phyloP scores from a whole-genome alignment of 2,113 vertebrate genomes.

The Axis porcinus region DNA sequence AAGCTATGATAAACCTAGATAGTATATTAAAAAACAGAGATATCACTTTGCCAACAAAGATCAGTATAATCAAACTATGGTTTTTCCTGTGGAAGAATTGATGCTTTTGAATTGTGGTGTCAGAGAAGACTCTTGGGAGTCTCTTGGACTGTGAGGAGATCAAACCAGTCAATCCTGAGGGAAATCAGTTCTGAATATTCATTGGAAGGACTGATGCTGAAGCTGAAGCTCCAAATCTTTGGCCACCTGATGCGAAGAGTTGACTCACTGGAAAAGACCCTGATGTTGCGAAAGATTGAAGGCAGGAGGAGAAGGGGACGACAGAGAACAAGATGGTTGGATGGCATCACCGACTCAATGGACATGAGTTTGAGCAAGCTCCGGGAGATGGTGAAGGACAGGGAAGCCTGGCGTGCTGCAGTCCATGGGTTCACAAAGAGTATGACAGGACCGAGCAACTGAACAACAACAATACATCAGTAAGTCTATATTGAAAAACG shows the following conservation, averaged over 20 bases:
- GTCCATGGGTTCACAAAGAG: not conserved
- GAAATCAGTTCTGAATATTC: not conserved
- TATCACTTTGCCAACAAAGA: not conserved
- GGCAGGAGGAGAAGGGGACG: not conserved
- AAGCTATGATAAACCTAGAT: not conserved
- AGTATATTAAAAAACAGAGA: not conserved
- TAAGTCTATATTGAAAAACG: not conserved
- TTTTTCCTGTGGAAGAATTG: not conserved
- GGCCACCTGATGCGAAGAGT: not conserved
- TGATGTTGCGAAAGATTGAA: not conserved
- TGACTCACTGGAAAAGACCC: not conserved
- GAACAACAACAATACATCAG: not conserved
- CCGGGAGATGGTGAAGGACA: not conserved
- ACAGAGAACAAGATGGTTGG: not conserved
- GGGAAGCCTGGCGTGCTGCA: not conserved
- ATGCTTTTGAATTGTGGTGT: not conserved
- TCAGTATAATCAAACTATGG: not conserved
- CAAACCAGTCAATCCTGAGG: not conserved
- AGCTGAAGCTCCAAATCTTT: not conserved
- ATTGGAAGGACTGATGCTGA: not conserved
- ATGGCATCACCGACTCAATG: not conserved
- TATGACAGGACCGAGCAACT: not conserved
- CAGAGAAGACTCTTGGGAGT: not conserved
- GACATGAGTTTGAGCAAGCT: not conserved
- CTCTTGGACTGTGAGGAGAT: not conserved